These are phyloP conservation scores for Empidonax traillii DNA, from an alignment of 2,113 vertebrate genomes.

Conservation along the genomic window DNA sequence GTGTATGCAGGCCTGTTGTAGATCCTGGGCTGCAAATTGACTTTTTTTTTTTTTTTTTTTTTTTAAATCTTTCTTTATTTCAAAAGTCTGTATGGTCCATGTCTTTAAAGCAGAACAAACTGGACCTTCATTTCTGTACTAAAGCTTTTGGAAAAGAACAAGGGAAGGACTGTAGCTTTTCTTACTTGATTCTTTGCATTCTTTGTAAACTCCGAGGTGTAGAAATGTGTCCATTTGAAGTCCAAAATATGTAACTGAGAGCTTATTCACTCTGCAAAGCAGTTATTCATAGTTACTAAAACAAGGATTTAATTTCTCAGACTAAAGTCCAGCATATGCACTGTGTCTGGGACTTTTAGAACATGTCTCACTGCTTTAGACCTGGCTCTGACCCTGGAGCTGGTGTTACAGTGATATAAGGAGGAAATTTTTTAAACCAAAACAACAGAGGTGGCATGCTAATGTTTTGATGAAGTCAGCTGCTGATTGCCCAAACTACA, in stretches of 20 bases:
- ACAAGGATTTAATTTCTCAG: not conserved
- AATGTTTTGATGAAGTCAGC: not conserved
- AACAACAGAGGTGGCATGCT: not conserved
- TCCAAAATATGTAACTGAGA: not conserved
- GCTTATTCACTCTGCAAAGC: not conserved
- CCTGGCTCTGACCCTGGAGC: not conserved
- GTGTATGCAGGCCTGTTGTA: not conserved
- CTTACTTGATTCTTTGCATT: not conserved
- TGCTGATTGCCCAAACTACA: not conserved
- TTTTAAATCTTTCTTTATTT: not conserved
- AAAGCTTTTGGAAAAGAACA: not conserved
- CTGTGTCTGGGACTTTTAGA: not conserved
- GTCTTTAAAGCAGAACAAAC: not conserved
- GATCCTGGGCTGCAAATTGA: not conserved
- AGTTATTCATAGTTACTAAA: not conserved
- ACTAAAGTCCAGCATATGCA: not conserved
- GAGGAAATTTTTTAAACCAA: not conserved
- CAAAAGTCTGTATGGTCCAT: rapidly evolving
- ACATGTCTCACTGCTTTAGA: not conserved
- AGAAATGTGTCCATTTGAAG: not conserved
- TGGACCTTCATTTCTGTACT: not conserved
- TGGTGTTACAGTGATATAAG: not conserved
- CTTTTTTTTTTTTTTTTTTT: too few relatives aligned
- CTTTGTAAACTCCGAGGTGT: not conserved
- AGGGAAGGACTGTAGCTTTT: not conserved